Evolutionary conservation across 2,113 vertebrate species (phyloP), one percentile per base, ranked within the genome.

Genomic region (Sminthopsis crassicaudata): DNA sequence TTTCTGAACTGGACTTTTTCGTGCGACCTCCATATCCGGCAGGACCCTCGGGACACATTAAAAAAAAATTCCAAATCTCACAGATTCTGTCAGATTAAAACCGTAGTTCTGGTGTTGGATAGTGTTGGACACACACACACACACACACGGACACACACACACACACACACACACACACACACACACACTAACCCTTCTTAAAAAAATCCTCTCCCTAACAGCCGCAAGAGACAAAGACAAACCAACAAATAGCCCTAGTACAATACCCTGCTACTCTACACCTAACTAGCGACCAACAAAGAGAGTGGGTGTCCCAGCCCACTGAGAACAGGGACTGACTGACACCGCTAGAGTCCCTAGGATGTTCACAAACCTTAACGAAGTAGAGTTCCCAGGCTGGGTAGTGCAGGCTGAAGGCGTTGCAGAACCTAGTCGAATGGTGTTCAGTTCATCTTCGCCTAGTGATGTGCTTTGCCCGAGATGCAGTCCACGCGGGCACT

Each of bases 351-450:
- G n/a, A 42, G n/a, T 84, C 2, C 16, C 67, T 42, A 23, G 0
- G 42, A 23, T 1, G 53, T 26, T 92, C 97, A 97, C 93, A 97
- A 42, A 97, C 90, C 46, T 23, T n/a, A 6, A 9, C 22, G 0
- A 8, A 26, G 2, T 42, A 5, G 8, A 25, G 36, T 9, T 46
- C 46, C 76, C 14, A 52, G 88, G 6, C 8, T 1, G 42, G 90
- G n/a, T 3, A 54, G 10, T 55, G 16, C 0, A 23, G 24, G 2
- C 26, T 8, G n/a, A 8, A 92, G 8, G 57, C 25, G 2, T 53
- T 23, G 42, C 42, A 7, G 93, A 7, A 24, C 57, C 52, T 84
- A 19, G 19, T 42, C 0, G 2, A 36, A 55, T 23, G 30, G 53
- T 52, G 27, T 76, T 14, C 48, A 0, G 88, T 53, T 10, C 0